Evolutionary conservation across 64 coral and sea anemone genomes (phyloP), one percentile per base, ranked within the genome.

Genomic region (Montipora sp.): DNA sequence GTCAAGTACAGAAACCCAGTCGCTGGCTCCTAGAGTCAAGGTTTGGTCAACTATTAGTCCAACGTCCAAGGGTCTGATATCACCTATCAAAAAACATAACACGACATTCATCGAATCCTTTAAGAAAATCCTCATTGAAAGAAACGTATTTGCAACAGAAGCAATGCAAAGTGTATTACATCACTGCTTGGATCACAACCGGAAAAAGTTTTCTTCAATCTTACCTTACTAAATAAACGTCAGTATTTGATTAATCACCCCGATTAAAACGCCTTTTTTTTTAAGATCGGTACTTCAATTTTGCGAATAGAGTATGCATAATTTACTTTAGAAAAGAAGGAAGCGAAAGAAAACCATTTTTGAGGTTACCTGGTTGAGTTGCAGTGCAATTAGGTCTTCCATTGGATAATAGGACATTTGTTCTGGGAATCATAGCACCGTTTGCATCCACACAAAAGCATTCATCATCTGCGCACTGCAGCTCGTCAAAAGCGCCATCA

Each of bases 371-470:
- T 48, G 65, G 82, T 47, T 61, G 61, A 12, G 82, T 18, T 6
- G 82, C 65, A 49, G 72, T 77, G 61, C 91, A 93, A 75, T 93
- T 74, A 49, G 91, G 91, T 16, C 11, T 87, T 68, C 91, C 91
- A 68, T 93, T 85, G 46, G 83, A 79, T 80, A 93, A 58, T 11
- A 58, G 18, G 14, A 97, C 83, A 21, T 75, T 55, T 6, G 92
- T 94, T 70, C 66, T 16, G 36, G 90, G 68, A 10, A 88, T 82
- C 73, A 83, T 90, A 27, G 22, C 87, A 8, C 95, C 95, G 24
- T 93, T 87, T 50, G 77, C 48, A 46, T 97, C 88, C 57, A 94
- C 95, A 91, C 95, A 97, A 58, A 91, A 97, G 43, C 95, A 97
- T 15, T 94, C 89, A 19, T 89, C 73, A 9, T 75, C 84, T 80